phyloP scores from a whole-genome alignment of 2,797 vertebrate species.

The Thalassophryne amazonica region DNA sequence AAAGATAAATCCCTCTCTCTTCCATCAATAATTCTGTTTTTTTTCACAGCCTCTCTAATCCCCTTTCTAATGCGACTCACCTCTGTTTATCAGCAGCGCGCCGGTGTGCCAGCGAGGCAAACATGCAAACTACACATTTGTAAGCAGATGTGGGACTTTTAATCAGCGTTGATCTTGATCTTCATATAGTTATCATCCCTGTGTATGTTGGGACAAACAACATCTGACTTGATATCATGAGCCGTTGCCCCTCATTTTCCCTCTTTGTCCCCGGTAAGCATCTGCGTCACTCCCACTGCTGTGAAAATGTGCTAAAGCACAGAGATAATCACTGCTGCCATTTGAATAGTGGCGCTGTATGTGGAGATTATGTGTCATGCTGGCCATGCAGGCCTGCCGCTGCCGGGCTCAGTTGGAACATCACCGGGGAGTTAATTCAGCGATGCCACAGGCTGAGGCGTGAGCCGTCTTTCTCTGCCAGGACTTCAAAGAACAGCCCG shows the following conservation, averaged over 20 bases:
- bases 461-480: conserved; percentile 55
- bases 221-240: conserved; percentile 15
- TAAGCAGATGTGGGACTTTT: conserved; percentile 5
- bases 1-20: conserved; percentile 65
- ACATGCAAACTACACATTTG: conserved; percentile 1
- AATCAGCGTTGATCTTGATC: conserved; percentile 20
- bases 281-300: conserved; percentile 23
- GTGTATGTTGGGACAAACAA: background rate
- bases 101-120: conserved; percentile 20
- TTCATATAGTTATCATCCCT: conserved; percentile 2
- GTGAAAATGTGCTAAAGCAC: conserved; percentile 47
- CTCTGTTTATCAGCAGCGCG: conserved; percentile 41
- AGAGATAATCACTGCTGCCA: conserved; percentile 48
- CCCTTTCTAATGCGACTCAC: conserved; percentile 56
- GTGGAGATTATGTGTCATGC: conserved; percentile 52
- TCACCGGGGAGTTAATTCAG: conserved; percentile 58
- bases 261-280: conserved; percentile 34
- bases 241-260: conserved; percentile 18
- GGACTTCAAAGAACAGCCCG: conserved; percentile 66
- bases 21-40: conserved; percentile 65
- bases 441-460: conserved; percentile 48
- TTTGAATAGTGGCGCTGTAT: conserved; percentile 48
- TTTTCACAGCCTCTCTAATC: conserved; percentile 67
- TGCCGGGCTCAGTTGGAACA: conserved; percentile 58
- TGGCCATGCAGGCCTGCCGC: conserved; percentile 34